These are phyloP conservation scores for Leptodactylus fallax DNA, from an alignment of 2,797 vertebrate species.

Conservation along the genomic window DNA sequence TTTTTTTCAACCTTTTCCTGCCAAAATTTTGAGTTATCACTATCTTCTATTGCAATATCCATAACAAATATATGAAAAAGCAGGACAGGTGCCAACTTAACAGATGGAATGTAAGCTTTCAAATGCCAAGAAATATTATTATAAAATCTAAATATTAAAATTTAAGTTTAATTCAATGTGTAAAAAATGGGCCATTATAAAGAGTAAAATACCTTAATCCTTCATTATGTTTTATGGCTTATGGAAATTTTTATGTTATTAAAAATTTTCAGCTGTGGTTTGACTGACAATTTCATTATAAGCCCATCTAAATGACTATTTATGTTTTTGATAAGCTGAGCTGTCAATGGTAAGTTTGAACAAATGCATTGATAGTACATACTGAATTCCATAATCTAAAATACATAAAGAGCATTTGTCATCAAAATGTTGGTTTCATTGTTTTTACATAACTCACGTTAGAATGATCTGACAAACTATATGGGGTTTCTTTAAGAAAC, in stretches of 20 bases:
- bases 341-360: not conserved
- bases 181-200: constrained; percentile 13
- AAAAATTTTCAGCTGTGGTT: not conserved
- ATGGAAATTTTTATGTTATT: not conserved
- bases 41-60: constrained; percentile 23
- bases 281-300: not conserved
- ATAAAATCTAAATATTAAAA: constrained; percentile 44
- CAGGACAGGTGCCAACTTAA: constrained; percentile 48
- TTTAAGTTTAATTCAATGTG: constrained; percentile 17
- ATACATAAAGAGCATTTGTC: not conserved
- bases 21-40: constrained; percentile 33
- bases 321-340: not conserved
- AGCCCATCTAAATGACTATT: not conserved
- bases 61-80: constrained; percentile 40
- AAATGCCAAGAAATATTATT: constrained; percentile 46
- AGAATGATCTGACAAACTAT: not conserved
- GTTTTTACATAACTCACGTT: not conserved
- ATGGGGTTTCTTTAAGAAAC: not conserved
- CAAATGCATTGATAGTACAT: not conserved
- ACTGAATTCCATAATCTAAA: not conserved
- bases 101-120: constrained; percentile 38
- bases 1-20: constrained; percentile 18
- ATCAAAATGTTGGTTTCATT: not conserved
- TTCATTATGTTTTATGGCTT: not conserved
- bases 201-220: not conserved